Base-by-base conservation (phyloP, 2,797 vertebrate genomes). In the Poecile montanus region DNA sequence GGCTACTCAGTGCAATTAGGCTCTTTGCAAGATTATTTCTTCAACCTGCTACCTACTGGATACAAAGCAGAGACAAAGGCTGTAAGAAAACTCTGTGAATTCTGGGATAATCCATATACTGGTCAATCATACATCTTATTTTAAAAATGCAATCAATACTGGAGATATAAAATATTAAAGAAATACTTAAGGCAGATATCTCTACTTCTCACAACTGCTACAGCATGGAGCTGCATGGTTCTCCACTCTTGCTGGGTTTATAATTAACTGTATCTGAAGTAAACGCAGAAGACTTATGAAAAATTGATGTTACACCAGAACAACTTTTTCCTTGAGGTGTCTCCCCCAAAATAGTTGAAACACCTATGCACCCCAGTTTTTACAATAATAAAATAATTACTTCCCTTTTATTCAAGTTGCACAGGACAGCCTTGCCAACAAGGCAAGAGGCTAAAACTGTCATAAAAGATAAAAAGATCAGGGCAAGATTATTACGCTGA, bases 271-370 rank as follows among this genome's bases (percentile, higher is more conserved):
- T 16, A 32, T 45, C 40, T 10, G 53, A 85, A 48, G 62, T 67
- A 84, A 92, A 75, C 9, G 8, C 51, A 63, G 40, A 32, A 62
- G 9, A 93, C 6, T 36, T 77, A 88, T 10, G 29, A 85, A 92
- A 93, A 91, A 67, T 18, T 61, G 9, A 67, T 18, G 18, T 32
- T 30, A 62, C 7, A 70, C 9, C 26, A 78, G 48, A 47, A 45
- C 8, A 78, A 56, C 3, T 16, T 75, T 65, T 32, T 70, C 10
- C 34, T 54, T 51, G 16, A 85, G 10, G 21, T n/a, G 11, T 8
- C 3, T 0, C 3, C 4, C 2, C 3, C 44, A 14, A 3, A 20
- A 22, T 62, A 78, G 30, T 0, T 56, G 44, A 81, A 80, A 70
- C 26, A 62, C 3, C 6, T 9, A 47, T 7, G 10, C 13, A 51